Percentiles rank a stretch among this genome's conserved stretches.
These are phyloP conservation scores for Azorinus chamasolen DNA, from an alignment of 2,888 invertebrate genomes.

Conservation along the genomic window DNA sequence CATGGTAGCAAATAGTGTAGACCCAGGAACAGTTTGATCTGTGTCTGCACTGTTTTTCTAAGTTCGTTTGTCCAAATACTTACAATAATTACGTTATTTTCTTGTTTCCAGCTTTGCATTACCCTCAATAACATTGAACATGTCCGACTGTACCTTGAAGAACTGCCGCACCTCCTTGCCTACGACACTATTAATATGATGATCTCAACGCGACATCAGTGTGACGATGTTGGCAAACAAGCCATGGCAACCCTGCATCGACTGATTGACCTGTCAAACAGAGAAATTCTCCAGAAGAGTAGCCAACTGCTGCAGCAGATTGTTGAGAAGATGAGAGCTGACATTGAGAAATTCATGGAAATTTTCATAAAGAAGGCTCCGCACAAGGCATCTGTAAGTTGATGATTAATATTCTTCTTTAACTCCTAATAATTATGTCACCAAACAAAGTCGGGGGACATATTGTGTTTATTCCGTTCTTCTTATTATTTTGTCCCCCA, in stretches of 20 bases:
- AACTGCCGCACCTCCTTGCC: slow-evolving; percentile 76
- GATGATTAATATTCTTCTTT: no score
- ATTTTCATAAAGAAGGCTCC: slow-evolving; percentile 75
- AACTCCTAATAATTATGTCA: no score
- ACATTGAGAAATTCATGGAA: slow-evolving; percentile 76
- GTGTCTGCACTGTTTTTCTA: no score
- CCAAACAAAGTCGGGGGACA: no score
- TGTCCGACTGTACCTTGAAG: slow-evolving; percentile 79
- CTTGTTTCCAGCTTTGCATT: slow-evolving; percentile 81
- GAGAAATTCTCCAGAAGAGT: slow-evolving; percentile 77
- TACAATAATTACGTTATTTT: no score
- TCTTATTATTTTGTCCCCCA: no score
- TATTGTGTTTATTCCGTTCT: no score
- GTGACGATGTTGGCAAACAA: slow-evolving; percentile 73
- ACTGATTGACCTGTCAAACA: slow-evolving; percentile 71
- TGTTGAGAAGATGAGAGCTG: slow-evolving; percentile 78
- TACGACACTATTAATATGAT: slow-evolving; percentile 73
- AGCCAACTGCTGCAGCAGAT: slow-evolving; percentile 73
- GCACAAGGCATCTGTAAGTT: slow-evolving; percentile 77
- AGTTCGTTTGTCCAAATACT: no score
- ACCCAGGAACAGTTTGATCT: no score
- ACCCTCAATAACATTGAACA: slow-evolving; percentile 85
- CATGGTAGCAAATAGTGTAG: no score
- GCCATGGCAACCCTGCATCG: slow-evolving; percentile 71
- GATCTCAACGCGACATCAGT: slow-evolving; percentile 76